These are phyloP conservation scores for Caenorhabditis tropicalis DNA, from an alignment of 1,140 invertebrate species.

Conservation along the genomic window DNA sequence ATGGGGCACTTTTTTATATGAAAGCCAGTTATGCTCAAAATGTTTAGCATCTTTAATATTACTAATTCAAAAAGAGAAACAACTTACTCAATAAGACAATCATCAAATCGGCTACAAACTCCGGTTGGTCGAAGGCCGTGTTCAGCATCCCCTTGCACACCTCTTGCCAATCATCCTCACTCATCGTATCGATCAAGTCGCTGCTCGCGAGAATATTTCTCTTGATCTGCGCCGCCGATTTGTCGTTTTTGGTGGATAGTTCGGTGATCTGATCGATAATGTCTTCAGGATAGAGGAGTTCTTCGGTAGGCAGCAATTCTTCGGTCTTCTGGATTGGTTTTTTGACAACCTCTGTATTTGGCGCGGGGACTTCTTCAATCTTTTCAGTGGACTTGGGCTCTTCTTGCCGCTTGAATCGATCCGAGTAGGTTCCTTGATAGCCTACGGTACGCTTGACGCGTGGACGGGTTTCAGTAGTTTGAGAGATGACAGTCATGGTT, in stretches of 20 bases:
- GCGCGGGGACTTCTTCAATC: neutral
- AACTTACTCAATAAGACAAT: neutral
- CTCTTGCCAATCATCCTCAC: slow-evolving; percentile 31
- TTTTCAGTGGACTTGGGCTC: neutral
- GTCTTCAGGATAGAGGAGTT: neutral
- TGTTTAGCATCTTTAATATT: too few species aligned
- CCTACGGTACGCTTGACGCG: neutral
- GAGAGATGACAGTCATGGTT: too few species aligned
- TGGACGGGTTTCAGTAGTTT: neutral
- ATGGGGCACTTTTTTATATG: too few species aligned
- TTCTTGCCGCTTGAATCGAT: neutral
- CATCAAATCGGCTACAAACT: neutral
- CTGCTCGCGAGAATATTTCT: neutral
- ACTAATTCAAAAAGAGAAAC: neutral
- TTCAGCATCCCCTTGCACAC: neutral
- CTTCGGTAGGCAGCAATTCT: neutral
- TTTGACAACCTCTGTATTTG: neutral
- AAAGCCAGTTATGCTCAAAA: too few species aligned
- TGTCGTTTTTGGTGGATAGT: neutral
- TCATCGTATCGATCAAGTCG: slow-evolving; percentile 6
- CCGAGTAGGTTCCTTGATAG: neutral
- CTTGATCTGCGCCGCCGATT: slow-evolving; percentile 44
- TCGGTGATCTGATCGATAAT: slow-evolving; percentile 39
- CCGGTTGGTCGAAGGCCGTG: neutral
- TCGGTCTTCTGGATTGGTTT: neutral